A percentile compares a stretch with the other conserved stretches of the same genome.
Conservation (phyloP, 2,113 vertebrate genomes). For the Nycticryphes semicollaris region DNA sequence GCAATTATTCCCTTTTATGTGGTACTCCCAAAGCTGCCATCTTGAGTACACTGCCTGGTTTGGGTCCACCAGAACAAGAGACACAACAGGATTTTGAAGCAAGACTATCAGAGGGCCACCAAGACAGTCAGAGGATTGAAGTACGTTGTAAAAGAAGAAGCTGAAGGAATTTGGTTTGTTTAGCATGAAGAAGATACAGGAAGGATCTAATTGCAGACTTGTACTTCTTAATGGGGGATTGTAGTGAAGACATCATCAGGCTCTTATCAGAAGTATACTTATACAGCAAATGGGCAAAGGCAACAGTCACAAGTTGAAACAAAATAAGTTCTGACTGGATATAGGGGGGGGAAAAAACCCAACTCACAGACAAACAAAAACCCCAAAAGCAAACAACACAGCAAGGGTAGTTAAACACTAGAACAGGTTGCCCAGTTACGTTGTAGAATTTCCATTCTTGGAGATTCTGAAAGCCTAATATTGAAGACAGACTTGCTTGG, state of each 20-base stretch:
- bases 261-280: not conserved
- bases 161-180: not conserved
- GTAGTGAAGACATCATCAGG: not conserved
- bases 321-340: not conserved
- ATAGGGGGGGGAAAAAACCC: no score
- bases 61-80: not conserved
- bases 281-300: not conserved
- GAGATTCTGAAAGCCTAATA: not conserved
- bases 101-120: not conserved
- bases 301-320: not conserved
- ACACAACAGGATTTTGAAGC: not conserved
- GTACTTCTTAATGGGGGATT: not conserved
- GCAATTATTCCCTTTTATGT: not conserved
- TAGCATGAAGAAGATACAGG: not conserved
- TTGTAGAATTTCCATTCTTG: not conserved
- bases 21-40: not conserved
- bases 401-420: not conserved
- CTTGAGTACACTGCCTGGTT: not conserved
- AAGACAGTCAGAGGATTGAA: not conserved
- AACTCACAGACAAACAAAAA: not conserved
- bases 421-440: fast-evolving
- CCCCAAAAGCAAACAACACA: not conserved
- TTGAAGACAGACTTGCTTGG: not conserved
- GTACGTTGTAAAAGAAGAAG: not conserved
- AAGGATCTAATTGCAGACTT: not conserved